A percentile compares a stretch with the other conserved stretches of the same genome.
phyloP scores from a whole-genome alignment of 2,113 vertebrate genomes.

The Oplegnathus fasciatus region DNA sequence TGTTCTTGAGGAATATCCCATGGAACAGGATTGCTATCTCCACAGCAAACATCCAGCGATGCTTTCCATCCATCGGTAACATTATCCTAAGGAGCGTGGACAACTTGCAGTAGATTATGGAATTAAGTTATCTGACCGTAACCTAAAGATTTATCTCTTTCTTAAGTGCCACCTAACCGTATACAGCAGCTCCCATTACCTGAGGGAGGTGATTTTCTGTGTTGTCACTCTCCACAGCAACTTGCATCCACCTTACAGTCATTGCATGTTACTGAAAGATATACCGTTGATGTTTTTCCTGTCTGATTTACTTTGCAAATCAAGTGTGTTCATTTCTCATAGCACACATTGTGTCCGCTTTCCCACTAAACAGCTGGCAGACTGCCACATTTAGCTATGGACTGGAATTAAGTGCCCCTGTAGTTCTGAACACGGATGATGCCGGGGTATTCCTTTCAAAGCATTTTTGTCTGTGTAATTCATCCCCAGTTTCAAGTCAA shows the following conservation, averaged over 20 bases:
- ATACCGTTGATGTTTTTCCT: not conserved
- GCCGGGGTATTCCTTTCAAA: not conserved
- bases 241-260: not conserved
- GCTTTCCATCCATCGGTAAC: constrained; percentile 1
- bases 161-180: not conserved
- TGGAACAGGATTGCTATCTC: constrained; percentile 5
- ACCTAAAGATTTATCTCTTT: not conserved
- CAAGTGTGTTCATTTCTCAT: not conserved
- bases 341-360: not conserved
- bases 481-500: too few relatives aligned
- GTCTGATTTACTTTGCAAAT: constrained; percentile 67
- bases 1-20: constrained; percentile 14
- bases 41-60: not conserved
- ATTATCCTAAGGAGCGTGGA: constrained; percentile 6
- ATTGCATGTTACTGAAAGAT: not conserved
- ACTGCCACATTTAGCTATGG: not conserved
- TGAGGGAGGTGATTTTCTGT: not conserved
- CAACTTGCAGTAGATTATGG: not conserved
- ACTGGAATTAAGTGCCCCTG: not conserved
- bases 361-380: not conserved
- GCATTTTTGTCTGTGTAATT: not conserved
- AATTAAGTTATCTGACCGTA: not conserved
- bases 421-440: not conserved
- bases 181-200: not conserved
- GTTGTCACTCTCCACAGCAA: not conserved